phyloP scores from a whole-genome alignment of 1,140 invertebrate species.

The Drosophila ercepeae region DNA sequence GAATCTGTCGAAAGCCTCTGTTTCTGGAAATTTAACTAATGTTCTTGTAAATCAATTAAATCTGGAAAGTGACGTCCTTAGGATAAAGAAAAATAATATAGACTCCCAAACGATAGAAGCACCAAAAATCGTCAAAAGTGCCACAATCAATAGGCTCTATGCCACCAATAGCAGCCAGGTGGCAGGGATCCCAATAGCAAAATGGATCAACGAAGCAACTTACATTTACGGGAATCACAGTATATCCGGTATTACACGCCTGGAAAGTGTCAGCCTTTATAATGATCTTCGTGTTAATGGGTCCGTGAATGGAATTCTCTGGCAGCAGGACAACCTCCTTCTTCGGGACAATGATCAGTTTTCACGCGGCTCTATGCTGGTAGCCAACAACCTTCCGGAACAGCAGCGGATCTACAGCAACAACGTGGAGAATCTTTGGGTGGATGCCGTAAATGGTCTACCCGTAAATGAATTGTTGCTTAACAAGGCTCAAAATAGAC shows the following conservation, averaged over 20 bases:
- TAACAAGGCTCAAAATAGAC: conserved; percentile 62
- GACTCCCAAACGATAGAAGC: conserved; percentile 31
- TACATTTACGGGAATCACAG: conserved; percentile 77
- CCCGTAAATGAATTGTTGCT: conserved; percentile 55
- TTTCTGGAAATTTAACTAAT: conserved; percentile 62
- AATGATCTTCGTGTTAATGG: conserved; percentile 67
- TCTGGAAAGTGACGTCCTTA: conserved; percentile 83
- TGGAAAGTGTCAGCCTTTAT: conserved; percentile 68
- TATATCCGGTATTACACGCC: conserved; percentile 49
- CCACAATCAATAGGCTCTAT: conserved; percentile 65
- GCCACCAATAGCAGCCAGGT: conserved; percentile 64
- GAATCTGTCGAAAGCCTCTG: conserved; percentile 30
- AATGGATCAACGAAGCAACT: conserved; percentile 83
- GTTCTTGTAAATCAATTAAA: conserved; percentile 82
- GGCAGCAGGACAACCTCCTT: conserved; percentile 49
- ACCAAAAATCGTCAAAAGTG: conserved; percentile 66
- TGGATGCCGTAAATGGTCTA: conserved; percentile 62
- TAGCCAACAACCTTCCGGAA: conserved; percentile 49
- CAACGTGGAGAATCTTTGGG: conserved; percentile 67
- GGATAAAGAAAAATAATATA: conserved; percentile 14
- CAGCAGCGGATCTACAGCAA: conserved; percentile 57
- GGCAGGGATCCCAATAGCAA: conserved; percentile 77
- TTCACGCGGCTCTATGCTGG: conserved; percentile 48
- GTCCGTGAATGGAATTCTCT: conserved; percentile 58
- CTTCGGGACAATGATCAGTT: conserved; percentile 56